Evolutionary conservation across 2,888 invertebrate species (phyloP).

Genomic region (Sabellastarte sp.): DNA sequence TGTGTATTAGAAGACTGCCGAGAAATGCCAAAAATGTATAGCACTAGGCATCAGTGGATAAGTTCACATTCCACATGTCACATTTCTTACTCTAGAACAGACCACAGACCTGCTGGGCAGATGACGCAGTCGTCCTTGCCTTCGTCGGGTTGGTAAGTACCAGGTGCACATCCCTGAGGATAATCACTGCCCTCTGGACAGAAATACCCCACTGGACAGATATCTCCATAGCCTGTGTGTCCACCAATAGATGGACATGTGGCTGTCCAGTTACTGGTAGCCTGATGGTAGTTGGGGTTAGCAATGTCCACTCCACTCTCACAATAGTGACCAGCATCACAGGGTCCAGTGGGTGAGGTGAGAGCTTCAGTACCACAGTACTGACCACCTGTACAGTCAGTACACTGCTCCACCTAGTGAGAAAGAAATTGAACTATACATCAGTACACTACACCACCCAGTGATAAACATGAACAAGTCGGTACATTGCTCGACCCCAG

Average conservation of each 20-base stretch:
- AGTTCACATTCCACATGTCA: too few relatives aligned
- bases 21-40: too few relatives aligned
- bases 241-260: conserved; percentile 50
- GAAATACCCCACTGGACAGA: conserved; percentile 50
- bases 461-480: too few relatives aligned
- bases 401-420: conserved; percentile 47
- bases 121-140: conserved; percentile 39
- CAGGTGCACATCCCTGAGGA: conserved; percentile 42
- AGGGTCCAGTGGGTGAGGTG: conserved; percentile 43
- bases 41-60: too few relatives aligned
- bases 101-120: conserved; percentile 50
- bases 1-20: too few relatives aligned
- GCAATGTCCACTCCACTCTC: conserved; percentile 51
- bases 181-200: conserved; percentile 46
- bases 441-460: too few relatives aligned
- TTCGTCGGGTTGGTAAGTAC: conserved; percentile 45
- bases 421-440: background rate
- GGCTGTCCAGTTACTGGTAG: conserved; percentile 8
- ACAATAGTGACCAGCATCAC: conserved; percentile 51
- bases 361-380: conserved; percentile 33
- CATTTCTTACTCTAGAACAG: too few relatives aligned
- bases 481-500: too few relatives aligned
- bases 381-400: conserved; percentile 46
- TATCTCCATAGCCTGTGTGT: conserved; percentile 53
- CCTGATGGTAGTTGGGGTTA: conserved; percentile 47